Percentiles rank a stretch among this genome's conserved stretches.
phyloP scores from a whole-genome alignment of 2,113 vertebrate species.

The Cyprinodon brontotheroides region DNA sequence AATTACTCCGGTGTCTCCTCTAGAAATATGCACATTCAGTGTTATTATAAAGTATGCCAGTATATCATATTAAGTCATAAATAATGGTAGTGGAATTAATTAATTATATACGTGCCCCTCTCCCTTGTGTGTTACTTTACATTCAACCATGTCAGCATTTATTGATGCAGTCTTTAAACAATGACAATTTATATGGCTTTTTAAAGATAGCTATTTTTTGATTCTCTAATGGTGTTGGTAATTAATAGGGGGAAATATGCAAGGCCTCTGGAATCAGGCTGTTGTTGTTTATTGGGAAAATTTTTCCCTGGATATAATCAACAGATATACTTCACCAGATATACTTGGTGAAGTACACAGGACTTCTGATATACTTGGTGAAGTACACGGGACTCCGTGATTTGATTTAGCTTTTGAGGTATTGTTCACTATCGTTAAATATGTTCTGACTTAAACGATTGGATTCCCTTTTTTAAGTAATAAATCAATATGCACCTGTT shows the following conservation, averaged over 20 bases:
- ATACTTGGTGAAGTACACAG: not conserved
- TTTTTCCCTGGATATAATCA: not conserved
- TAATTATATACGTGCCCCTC: slow-evolving; percentile 72
- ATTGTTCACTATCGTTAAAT: no score
- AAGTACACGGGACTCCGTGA: not conserved
- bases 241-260: slow-evolving; percentile 17
- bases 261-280: not conserved
- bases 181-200: slow-evolving; percentile 73
- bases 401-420: not conserved
- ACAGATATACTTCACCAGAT: not conserved
- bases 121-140: slow-evolving; percentile 68
- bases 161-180: slow-evolving; percentile 80
- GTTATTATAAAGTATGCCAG: slow-evolving; percentile 77
- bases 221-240: slow-evolving; percentile 11
- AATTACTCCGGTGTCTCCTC: slow-evolving; percentile 80
- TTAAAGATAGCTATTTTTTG: slow-evolving; percentile 51
- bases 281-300: not conserved
- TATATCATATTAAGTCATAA: slow-evolving; percentile 85
- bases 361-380: not conserved
- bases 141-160: slow-evolving; percentile 82
- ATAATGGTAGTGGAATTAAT: slow-evolving; percentile 80
- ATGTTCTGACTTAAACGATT: no score
- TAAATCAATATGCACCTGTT: no score
- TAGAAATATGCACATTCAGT: slow-evolving; percentile 81
- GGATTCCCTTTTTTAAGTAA: not conserved